A percentile compares a stretch with the other conserved stretches of the same genome.
Conservation (phyloP, 2,797 vertebrate species). For the Cossypha heuglini region DNA sequence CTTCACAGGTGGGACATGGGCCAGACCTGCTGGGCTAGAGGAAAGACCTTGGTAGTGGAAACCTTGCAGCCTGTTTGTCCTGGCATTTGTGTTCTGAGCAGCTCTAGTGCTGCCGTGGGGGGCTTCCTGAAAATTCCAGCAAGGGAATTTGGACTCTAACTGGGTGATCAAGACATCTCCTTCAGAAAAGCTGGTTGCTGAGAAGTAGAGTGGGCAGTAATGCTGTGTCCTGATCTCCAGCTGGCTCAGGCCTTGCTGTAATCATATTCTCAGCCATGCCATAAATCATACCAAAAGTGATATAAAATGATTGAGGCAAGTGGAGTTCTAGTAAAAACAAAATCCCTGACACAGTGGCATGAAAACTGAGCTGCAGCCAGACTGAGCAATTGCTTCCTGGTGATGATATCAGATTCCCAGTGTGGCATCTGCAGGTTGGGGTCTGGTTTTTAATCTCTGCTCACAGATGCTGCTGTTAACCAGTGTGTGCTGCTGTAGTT, state of each 20-base stretch:
- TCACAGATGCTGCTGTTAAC: background rate
- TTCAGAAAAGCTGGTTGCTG: background rate
- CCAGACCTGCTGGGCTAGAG: background rate
- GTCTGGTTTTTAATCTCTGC: background rate
- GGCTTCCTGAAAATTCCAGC: background rate
- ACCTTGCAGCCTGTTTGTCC: background rate
- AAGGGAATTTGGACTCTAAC: background rate
- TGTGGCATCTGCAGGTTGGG: background rate
- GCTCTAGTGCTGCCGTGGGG: background rate
- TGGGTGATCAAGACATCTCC: background rate
- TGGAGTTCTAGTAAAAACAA: background rate
- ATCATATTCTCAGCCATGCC: background rate
- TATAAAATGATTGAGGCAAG: background rate
- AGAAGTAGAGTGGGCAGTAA: background rate
- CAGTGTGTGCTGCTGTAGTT: background rate
- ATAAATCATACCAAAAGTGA: constrained; percentile 15
- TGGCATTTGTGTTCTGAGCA: background rate
- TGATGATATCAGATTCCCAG: background rate
- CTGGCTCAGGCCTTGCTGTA: background rate
- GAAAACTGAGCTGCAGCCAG: background rate
- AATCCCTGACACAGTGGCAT: background rate
- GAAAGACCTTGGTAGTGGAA: background rate
- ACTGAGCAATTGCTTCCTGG: background rate
- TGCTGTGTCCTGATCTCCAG: background rate
- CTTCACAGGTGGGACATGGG: background rate